phyloP scores from a whole-genome alignment of 2,797 vertebrate genomes.

The Nyctibius grandis region DNA sequence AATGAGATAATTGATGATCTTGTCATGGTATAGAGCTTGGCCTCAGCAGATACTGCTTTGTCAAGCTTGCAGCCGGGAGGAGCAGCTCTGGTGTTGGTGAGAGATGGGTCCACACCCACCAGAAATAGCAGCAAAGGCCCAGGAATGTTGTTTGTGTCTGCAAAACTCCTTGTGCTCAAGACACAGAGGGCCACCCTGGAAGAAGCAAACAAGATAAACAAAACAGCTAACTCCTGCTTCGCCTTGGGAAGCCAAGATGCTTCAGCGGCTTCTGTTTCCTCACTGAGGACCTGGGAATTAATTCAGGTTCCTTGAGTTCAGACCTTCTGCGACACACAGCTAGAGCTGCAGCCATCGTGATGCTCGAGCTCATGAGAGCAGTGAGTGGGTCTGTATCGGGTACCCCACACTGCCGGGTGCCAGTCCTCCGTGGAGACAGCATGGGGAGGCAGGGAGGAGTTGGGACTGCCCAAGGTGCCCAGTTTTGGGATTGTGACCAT shows the following conservation, averaged over 20 bases:
- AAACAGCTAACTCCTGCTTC: neutral
- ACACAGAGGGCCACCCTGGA: neutral
- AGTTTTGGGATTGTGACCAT: neutral
- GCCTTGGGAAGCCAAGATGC: neutral
- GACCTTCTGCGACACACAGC: rapidly evolving
- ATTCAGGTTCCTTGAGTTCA: neutral
- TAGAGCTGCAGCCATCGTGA: rapidly evolving
- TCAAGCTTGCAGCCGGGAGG: neutral
- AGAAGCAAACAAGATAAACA: neutral
- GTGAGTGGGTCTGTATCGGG: rapidly evolving
- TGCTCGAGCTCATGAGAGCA: neutral
- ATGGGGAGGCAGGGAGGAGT: neutral
- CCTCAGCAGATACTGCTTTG: neutral
- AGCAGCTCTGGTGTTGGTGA: rapidly evolving
- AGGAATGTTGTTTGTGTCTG: neutral
- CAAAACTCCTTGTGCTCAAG: neutral
- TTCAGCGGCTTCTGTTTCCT: neutral
- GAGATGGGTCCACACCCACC: neutral
- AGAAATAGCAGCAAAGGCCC: neutral
- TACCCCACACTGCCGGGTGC: rapidly evolving
- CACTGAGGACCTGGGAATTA: neutral
- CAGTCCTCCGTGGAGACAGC: rapidly evolving
- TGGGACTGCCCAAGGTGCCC: neutral
- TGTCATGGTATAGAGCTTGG: neutral
- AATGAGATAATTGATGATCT: neutral